Conservation (phyloP, 2,888 invertebrate genomes). For the Tridacna crocea region DNA sequence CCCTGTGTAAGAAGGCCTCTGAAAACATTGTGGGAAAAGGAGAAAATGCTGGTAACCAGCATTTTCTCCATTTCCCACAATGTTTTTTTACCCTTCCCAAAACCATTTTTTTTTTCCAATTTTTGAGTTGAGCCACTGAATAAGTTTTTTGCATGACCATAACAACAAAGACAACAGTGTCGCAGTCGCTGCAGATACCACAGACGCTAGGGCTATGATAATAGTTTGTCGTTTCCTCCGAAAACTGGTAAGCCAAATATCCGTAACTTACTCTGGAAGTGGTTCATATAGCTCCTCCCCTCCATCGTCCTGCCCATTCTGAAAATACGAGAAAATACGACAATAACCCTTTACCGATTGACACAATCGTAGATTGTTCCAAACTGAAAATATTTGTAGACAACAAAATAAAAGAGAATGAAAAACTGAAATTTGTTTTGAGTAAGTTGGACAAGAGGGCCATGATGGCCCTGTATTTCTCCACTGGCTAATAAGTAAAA, state of each 20-base stretch:
- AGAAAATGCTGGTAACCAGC: not conserved
- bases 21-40: conserved; percentile 6
- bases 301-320: conserved; percentile 12
- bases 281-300: conserved; percentile 40
- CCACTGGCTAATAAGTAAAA: no score
- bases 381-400: not conserved
- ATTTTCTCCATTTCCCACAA: not conserved
- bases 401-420: not conserved
- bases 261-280: conserved; percentile 47
- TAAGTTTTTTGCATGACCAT: no score
- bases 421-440: not conserved
- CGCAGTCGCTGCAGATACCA: no score
- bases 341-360: not conserved
- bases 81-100: no score
- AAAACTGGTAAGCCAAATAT: not conserved
- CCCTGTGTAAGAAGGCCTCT: no score
- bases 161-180: no score
- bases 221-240: no score
- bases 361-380: not conserved
- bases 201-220: no score
- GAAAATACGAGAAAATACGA: not conserved
- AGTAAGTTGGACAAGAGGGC: no score
- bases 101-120: no score
- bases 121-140: no score
- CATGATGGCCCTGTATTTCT: no score